Base-by-base conservation (phyloP, 2,797 vertebrate genomes). In the Rhinella marina region DNA sequence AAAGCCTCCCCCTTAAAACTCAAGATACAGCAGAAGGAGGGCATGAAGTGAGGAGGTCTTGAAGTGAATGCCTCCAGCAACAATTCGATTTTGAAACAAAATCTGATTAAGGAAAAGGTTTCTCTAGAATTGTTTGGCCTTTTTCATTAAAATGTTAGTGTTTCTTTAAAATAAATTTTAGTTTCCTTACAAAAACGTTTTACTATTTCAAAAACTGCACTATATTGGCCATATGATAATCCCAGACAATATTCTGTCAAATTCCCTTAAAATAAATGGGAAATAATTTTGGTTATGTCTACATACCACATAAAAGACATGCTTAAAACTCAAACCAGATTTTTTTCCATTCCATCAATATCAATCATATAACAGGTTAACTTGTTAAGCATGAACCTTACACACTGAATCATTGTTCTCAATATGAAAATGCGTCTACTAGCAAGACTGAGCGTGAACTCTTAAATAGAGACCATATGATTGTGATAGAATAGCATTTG, bases 391-490 rank as follows among this genome's bases (percentile, higher is more conserved):
- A 32, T 54, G 62, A 87, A 80, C 54, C 76, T 84, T 84, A 84
- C 80, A 88, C 81, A 88, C 19, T 23, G 62, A 81, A 59, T 73
- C 82, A 81, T 80, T 85, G 52, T 80, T 81, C 77, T 54, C 52
- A 14, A 41, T 85, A 81, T 81, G 70, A 32, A 84, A 61, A 81
- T 62, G 25, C 23, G 59, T 81, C 66, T 72, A 50, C 10, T 48
- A 52, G 27, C 29, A 27, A 16, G 23, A n/a, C 70, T 61, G 41
- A 68, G 19, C 25, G 23, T 81, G 50, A 73, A 57, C 77, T 73
- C 52, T 17, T 48, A 87, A 87, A 87, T 81, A 52, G 25, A 87
- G 68, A 82, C 86, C 86, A 81, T 87, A 87, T 87, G 86, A 62
- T 62, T 54, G 32, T 52, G 7, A 81, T 50, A 50, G 23, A 61